Evolutionary conservation across 2,113 vertebrate species (phyloP), one percentile per base, ranked within the genome.

Genomic region (Otocyon megalotis): DNA sequence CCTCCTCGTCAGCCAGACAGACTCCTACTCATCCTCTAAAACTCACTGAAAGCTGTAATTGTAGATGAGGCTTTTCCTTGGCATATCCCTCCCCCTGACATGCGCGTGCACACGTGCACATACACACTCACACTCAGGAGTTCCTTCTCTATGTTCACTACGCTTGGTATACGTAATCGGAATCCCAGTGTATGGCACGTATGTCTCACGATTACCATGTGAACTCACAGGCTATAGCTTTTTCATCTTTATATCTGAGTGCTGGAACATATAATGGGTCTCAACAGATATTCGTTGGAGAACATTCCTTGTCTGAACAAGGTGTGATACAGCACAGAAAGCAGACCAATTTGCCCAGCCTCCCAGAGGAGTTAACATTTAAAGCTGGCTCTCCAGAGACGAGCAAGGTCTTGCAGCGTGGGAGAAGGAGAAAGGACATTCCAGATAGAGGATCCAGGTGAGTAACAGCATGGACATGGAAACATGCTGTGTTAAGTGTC

Each of bases 11-110:
- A 96, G 84, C 80, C 54, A 92, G 67, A 62, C 65, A 85, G 63
- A 96, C 87, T 85, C 63, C 87, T 60, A 19, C 58, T 90, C 90
- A 95, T 65, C 53, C 84, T 88, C 81, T 96, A 84, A 96, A 94
- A 92, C 67, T 86, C 72, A 81, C 28, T 74, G 28, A 74, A 80
- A 96, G 56, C 63, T 67, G 62, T 94, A 53, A 93, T 77, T 92
- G 50, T 89, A 71, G 63, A 30, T 30, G n/a, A 90, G 85, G n/a
- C 1, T 32, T 94, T 77, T 65, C 90, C 10, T 60, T 71, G 67
- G 3, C n/a, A 50, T 67, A 58, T 32, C 8, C 11, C 3, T 4
- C 0, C 5, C 10, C 65, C 1, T 32, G 76, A 15, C 0, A 53
- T 37, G 2, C 3, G 11, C 3, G 6, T 65, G 63, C 93, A 48